phyloP scores from a whole-genome alignment of 2,888 invertebrate species.

The Leptinotarsa juncta region DNA sequence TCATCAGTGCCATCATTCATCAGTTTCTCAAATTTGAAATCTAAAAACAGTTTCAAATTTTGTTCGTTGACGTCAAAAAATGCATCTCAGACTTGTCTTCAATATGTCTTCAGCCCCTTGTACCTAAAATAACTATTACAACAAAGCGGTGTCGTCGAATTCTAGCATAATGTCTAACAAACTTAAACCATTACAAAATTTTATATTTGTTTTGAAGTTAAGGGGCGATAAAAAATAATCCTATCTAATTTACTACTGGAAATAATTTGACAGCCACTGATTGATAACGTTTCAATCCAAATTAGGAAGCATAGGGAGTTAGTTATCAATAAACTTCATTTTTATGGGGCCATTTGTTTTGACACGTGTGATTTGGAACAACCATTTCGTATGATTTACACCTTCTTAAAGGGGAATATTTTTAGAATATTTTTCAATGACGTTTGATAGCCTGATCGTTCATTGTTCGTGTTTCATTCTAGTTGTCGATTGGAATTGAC shows the following conservation, averaged over 20 bases:
- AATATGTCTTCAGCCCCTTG: too few species aligned
- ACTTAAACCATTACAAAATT: background rate
- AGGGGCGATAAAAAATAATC: slow-evolving; percentile 37
- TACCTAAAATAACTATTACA: too few species aligned
- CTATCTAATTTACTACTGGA: slow-evolving; percentile 33
- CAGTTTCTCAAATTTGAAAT: too few species aligned
- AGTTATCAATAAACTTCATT: slow-evolving; percentile 17
- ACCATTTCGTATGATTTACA: slow-evolving; percentile 12
- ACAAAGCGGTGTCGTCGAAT: background rate
- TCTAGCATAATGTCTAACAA: background rate
- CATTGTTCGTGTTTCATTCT: background rate
- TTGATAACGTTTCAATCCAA: slow-evolving; percentile 40
- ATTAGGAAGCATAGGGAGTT: slow-evolving; percentile 11
- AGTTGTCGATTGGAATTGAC: background rate
- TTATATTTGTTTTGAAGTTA: slow-evolving; percentile 31
- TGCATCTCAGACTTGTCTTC: too few species aligned
- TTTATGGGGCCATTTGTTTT: slow-evolving; percentile 18
- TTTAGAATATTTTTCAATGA: background rate
- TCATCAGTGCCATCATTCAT: too few species aligned
- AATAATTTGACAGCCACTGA: slow-evolving; percentile 39
- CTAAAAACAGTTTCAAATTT: too few species aligned
- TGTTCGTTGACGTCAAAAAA: too few species aligned
- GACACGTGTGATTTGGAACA: slow-evolving; percentile 14
- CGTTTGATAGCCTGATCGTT: background rate
- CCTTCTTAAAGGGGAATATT: background rate